These are phyloP conservation scores for Alloscopus bannaensis DNA, from an alignment of 2,888 invertebrate genomes.

Conservation along the genomic window DNA sequence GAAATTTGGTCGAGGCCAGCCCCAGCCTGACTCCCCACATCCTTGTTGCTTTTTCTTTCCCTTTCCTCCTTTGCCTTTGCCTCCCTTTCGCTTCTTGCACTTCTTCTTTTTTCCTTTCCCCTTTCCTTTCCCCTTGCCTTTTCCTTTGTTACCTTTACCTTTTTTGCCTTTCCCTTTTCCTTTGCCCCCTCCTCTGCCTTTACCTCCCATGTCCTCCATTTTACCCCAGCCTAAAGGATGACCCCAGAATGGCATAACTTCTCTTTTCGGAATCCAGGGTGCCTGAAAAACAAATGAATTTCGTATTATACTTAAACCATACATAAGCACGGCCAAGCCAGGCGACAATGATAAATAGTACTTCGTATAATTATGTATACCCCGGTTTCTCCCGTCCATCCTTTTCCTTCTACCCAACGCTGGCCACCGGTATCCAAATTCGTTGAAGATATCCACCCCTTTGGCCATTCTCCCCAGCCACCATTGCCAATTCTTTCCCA, in stretches of 20 bases:
- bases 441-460: conserved; percentile 52
- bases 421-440: conserved; percentile 55
- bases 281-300: conserved; percentile 28
- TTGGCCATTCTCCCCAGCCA: conserved; percentile 61
- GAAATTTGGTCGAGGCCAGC: conserved; percentile 56
- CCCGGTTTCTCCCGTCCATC: conserved; percentile 58
- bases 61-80: conserved; percentile 37
- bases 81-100: conserved; percentile 45
- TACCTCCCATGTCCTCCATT: conserved; percentile 38
- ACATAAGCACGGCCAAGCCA: not conserved
- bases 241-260: conserved; percentile 51
- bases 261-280: conserved; percentile 53
- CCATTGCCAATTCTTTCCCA: conserved; percentile 55
- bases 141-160: conserved; percentile 24
- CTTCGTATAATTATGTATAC: conserved; percentile 22
- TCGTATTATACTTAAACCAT: not conserved
- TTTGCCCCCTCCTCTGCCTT: conserved; percentile 14
- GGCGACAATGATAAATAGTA: not conserved
- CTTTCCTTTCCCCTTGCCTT: conserved; percentile 16
- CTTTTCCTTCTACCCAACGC: conserved; percentile 60
- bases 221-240: conserved; percentile 54
- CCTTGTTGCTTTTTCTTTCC: conserved; percentile 29
- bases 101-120: conserved; percentile 47
- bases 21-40: conserved; percentile 42
- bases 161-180: conserved; percentile 38